These are phyloP conservation scores for Rhodophaea formosa DNA, from an alignment of 2,888 invertebrate species.

Conservation along the genomic window DNA sequence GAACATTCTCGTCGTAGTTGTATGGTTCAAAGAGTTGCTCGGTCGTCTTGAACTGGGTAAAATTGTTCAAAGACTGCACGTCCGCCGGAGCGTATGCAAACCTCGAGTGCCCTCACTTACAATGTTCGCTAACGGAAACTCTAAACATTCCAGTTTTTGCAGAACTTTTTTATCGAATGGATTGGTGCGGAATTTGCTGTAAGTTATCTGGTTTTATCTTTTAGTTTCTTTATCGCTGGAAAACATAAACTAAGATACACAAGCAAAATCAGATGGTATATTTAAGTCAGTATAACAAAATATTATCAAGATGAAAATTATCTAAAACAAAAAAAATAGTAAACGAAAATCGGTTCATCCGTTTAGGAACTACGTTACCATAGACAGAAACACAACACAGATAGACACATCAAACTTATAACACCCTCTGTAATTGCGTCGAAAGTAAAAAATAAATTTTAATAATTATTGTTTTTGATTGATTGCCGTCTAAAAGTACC, in stretches of 20 bases:
- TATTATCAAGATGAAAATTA: too few relatives aligned
- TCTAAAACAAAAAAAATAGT: too few relatives aligned
- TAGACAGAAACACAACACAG: too few relatives aligned
- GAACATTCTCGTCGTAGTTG: slow-evolving; percentile 1
- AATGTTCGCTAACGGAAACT: slow-evolving; percentile 29
- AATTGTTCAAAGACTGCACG: slow-evolving; percentile 33
- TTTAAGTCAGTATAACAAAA: too few relatives aligned
- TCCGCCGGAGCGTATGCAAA: slow-evolving; percentile 28
- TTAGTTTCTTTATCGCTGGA: background rate
- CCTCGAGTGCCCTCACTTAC: slow-evolving; percentile 34
- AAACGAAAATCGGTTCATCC: too few relatives aligned
- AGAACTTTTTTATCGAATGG: slow-evolving; percentile 11
- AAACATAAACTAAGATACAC: background rate
- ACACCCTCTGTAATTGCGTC: too few relatives aligned
- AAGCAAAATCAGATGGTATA: background rate
- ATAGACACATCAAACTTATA: too few relatives aligned
- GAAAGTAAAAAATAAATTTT: too few relatives aligned
- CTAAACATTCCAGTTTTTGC: slow-evolving; percentile 2
- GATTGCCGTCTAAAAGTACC: too few relatives aligned
- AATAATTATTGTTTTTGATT: too few relatives aligned
- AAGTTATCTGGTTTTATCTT: background rate
- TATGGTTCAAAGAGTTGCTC: slow-evolving; percentile 2
- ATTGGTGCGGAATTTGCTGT: background rate
- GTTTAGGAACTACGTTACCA: too few relatives aligned
- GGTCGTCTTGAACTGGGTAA: slow-evolving; percentile 28